Evolutionary conservation across 2,113 vertebrate species (phyloP).

Genomic region (Erythrocebus patas): DNA sequence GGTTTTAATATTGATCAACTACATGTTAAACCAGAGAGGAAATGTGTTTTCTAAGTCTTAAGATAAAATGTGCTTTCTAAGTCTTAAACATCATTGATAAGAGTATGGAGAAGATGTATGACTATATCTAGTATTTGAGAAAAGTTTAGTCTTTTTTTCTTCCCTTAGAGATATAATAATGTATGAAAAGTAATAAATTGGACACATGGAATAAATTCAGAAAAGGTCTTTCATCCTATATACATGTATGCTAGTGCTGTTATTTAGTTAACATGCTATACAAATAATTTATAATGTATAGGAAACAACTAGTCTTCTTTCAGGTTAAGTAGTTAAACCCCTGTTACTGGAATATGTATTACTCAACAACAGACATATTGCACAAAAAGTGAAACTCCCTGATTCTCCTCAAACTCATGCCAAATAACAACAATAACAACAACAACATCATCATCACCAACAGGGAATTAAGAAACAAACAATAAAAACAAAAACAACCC

Average conservation of each 20-base stretch:
- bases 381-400: slow-evolving; percentile 61
- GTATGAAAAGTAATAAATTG: not conserved
- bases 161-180: not conserved
- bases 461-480: not conserved
- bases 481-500: slow-evolving; percentile 20
- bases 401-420: slow-evolving; percentile 74
- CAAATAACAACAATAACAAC: slow-evolving; percentile 68
- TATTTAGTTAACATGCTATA: slow-evolving; percentile 36
- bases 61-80: slow-evolving; percentile 52
- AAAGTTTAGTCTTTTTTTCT: not conserved
- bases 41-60: slow-evolving; percentile 43
- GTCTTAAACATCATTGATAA: not conserved
- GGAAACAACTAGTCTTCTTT: slow-evolving; percentile 37
- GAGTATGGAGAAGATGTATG: not conserved
- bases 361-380: slow-evolving; percentile 58
- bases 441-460: slow-evolving; percentile 52
- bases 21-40: slow-evolving; percentile 51
- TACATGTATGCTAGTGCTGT: slow-evolving; percentile 31
- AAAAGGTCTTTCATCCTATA: slow-evolving; percentile 56
- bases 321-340: slow-evolving; percentile 13
- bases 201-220: slow-evolving; percentile 12
- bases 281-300: slow-evolving; percentile 33
- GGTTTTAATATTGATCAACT: not conserved
- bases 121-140: not conserved
- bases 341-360: slow-evolving; percentile 27